Evolutionary conservation across 2,888 invertebrate genomes (phyloP), one percentile per base, ranked within the genome.

Genomic region (Globia sparganii): DNA sequence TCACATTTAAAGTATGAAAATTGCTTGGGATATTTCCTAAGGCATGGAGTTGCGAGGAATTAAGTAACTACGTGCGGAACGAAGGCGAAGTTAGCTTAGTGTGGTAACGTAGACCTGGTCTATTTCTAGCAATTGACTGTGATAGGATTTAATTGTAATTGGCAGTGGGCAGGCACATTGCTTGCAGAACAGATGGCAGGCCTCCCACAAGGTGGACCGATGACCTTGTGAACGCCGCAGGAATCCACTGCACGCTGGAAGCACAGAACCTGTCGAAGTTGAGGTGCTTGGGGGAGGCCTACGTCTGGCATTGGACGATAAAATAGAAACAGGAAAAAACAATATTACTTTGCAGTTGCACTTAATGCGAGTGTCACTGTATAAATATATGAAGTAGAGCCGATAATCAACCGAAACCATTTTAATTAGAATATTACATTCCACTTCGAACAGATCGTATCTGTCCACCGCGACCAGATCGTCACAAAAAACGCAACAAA

Each of bases 401-500:
- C 71, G 72, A 85, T 77, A 81, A 75, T 64, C 13, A 76, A 75
- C 49, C 62, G 58, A 68, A 86, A 74, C 49, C 65, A 82, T 80
- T 86, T 78, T 78, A 81, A 84, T 88, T 85, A 70, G 73, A 84
- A 80, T 81, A 81, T 77, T 75, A 87, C 89, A 87, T 88, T 87
- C 87, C 86, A 59, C 69, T 78, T 18, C 53, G 34, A 69, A 64
- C 72, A 72, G 84, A 75, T 81, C 53, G 25, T 80, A 87, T 87
- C 88, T 58, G 25, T 64, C 56, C 75, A 43, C 71, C 61, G 72
- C 77, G 71, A 73, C 77, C 72, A 70, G 86, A 87, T 87, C 74
- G 87, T 82, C 81, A 83, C 80, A 87, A 87, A 87, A 87, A 88
- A 80, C 34, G 85, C 77, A 75, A 88, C 89, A 86, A 86, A 87